Evolutionary conservation across 2,797 vertebrate species (phyloP).

Genomic region (Aplochiton taeniatus): DNA sequence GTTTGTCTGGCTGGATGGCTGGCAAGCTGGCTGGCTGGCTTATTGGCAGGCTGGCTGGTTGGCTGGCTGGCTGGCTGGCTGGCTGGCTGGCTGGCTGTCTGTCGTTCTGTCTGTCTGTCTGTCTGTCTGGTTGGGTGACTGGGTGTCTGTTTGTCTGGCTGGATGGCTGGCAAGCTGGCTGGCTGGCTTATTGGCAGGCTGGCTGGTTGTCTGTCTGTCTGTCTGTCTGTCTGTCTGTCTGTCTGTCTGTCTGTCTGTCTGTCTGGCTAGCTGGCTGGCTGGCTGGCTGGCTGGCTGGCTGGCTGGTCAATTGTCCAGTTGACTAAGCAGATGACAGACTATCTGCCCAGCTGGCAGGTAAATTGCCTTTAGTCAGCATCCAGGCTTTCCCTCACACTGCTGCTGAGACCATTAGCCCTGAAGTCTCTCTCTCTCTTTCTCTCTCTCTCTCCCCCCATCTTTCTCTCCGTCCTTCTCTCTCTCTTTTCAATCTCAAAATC

Average conservation of each 20-base stretch:
- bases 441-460: too few relatives aligned
- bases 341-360: background rate
- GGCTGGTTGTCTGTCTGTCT: background rate
- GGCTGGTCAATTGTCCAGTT: background rate
- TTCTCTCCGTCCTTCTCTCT: too few relatives aligned
- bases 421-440: background rate
- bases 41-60: background rate
- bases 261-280: background rate
- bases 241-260: background rate
- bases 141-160: too few relatives aligned
- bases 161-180: too few relatives aligned
- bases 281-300: background rate
- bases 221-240: background rate
- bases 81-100: background rate
- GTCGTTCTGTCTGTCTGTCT: too few relatives aligned
- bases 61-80: background rate
- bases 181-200: background rate
- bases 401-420: background rate
- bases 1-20: too few relatives aligned
- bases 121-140: too few relatives aligned
- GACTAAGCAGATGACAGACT: background rate
- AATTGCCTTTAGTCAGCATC: conserved; percentile 1
- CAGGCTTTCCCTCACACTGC: background rate
- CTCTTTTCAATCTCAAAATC: too few relatives aligned
- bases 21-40: background rate